Percentiles rank a stretch among this genome's conserved stretches.
phyloP scores from a whole-genome alignment of 2,113 vertebrate genomes.

The Apodemus sylvaticus region DNA sequence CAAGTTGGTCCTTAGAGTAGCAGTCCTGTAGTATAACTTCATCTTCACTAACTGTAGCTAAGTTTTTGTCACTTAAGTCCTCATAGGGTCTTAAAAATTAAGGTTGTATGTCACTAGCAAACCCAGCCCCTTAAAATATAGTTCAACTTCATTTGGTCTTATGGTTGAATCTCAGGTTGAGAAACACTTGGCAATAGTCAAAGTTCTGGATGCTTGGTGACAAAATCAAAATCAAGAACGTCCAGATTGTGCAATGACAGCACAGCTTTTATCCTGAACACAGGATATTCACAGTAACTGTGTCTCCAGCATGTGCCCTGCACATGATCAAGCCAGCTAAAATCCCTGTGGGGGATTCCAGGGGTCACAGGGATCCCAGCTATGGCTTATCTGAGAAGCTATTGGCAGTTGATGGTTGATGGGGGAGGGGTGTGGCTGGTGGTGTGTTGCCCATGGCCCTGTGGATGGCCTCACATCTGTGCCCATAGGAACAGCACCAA shows the following conservation, averaged over 20 bases:
- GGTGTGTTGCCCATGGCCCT: no score
- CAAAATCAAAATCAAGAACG: neutral
- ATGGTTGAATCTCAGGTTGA: neutral
- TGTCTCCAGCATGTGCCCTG: neutral
- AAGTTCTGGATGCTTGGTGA: neutral
- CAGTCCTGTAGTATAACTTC: constrained; percentile 60
- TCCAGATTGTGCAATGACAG: neutral
- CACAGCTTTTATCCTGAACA: neutral
- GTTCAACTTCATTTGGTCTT: neutral
- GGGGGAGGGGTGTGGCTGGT: neutral
- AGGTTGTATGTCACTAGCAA: constrained; percentile 62
- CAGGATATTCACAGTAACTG: neutral
- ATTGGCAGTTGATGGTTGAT: neutral
- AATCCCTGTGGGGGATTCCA: neutral
- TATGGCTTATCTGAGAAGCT: neutral
- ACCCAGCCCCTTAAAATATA: neutral
- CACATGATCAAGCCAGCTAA: neutral
- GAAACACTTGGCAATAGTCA: neutral
- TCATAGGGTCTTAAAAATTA: constrained; percentile 62
- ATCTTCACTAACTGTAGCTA: constrained; percentile 65
- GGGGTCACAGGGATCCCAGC: neutral
- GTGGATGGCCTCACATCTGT: neutral
- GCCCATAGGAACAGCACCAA: neutral
- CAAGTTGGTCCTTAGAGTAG: constrained; percentile 4
- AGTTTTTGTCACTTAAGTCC: constrained; percentile 44